Conservation (phyloP, 2,113 vertebrate species). For the Ia io region DNA sequence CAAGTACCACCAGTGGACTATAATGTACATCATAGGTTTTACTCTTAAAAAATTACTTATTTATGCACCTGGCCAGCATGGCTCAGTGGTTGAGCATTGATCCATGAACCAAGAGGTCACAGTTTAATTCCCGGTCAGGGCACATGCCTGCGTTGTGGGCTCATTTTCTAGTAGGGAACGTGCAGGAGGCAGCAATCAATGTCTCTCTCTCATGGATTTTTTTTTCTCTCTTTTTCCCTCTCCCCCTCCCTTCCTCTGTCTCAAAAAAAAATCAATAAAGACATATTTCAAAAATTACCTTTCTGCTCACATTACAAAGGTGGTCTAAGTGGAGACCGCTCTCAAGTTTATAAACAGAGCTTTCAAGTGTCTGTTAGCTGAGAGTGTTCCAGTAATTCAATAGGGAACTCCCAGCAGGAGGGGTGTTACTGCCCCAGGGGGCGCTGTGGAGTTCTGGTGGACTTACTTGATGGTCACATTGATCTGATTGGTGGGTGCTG, state of each 20-base stretch:
- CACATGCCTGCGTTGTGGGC: no score
- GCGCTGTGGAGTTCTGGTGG: background rate
- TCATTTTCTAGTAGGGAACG: no score
- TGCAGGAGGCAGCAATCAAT: no score
- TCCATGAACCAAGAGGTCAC: no score
- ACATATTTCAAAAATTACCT: background rate
- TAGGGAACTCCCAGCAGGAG: background rate
- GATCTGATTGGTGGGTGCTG: background rate
- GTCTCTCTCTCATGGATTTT: no score
- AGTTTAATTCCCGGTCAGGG: no score
- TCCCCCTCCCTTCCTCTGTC: no score
- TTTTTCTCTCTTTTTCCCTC: no score
- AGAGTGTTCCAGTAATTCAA: background rate
- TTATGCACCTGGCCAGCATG: background rate
- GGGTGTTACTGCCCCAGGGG: background rate
- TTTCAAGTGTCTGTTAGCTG: background rate
- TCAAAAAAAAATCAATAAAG: no score
- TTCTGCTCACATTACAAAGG: background rate
- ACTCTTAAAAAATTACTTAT: background rate
- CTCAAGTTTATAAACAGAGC: background rate
- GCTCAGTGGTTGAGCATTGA: no score
- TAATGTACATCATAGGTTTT: background rate
- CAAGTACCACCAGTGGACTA: background rate
- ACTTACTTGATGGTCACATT: background rate
- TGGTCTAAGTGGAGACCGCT: background rate